Evolutionary conservation across 1,140 invertebrate species (phyloP).

Genomic region (Drosophila nikananu): DNA sequence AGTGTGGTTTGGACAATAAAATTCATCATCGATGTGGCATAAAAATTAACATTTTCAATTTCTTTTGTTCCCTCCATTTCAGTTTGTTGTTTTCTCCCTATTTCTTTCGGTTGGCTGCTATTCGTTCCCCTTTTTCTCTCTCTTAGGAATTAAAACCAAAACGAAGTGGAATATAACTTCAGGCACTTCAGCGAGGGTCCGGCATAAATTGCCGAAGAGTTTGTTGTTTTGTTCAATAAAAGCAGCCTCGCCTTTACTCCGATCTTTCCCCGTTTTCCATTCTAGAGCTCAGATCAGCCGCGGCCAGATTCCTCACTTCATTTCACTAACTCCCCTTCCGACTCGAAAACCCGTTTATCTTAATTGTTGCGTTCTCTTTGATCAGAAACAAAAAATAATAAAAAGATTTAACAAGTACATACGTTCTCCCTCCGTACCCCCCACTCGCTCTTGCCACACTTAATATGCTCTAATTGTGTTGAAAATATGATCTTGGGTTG

Average conservation of each 20-base stretch:
- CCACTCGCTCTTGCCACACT: conserved; percentile 41
- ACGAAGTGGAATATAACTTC: conserved; percentile 29
- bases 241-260: not conserved
- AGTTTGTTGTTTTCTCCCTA: conserved; percentile 8
- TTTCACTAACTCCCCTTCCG: conserved; percentile 25
- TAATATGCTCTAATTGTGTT: conserved; percentile 55
- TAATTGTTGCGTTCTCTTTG: conserved; percentile 56
- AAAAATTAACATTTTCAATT: conserved; percentile 45
- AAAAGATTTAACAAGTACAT: conserved; percentile 19
- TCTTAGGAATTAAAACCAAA: conserved; percentile 16
- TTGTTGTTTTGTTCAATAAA: conserved; percentile 28
- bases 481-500: conserved; percentile 31
- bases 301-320: conserved; percentile 40
- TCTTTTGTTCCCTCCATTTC: conserved; percentile 11
- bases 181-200: conserved; percentile 57
- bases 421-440: conserved; percentile 11
- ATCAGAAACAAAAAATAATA: conserved; percentile 19
- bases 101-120: conserved; percentile 37
- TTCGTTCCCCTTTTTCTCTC: conserved; percentile 14
- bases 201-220: conserved; percentile 28
- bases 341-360: conserved; percentile 49
- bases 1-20: conserved; percentile 15
- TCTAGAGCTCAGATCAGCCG: conserved; percentile 30
- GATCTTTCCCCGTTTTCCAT: conserved; percentile 13
- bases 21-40: conserved; percentile 39